Conservation (phyloP, 1,140 invertebrate genomes). For the Diplogasteroides magnus region DNA sequence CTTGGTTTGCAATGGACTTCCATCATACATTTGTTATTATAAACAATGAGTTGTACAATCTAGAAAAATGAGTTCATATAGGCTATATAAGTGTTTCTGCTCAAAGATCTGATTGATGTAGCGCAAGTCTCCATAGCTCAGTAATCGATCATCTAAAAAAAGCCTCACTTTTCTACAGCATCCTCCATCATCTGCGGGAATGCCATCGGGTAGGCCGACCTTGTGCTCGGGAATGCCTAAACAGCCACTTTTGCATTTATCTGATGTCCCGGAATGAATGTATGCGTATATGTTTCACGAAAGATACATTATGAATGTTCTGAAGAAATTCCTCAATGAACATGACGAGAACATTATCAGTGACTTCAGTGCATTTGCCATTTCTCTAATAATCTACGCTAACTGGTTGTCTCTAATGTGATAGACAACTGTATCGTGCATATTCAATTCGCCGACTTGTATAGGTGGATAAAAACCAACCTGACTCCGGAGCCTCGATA, state of each 20-base stretch:
- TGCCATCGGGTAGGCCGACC: neutral
- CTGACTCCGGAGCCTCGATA: neutral
- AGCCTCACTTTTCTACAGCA: neutral
- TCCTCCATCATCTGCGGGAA: neutral
- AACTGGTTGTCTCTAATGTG: too few relatives aligned
- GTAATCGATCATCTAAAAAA: too few relatives aligned
- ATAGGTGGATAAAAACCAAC: neutral
- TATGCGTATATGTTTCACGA: too few relatives aligned
- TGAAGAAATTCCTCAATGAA: neutral
- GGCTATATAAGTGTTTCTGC: too few relatives aligned
- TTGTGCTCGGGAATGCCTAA: neutral
- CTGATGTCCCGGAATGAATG: too few relatives aligned
- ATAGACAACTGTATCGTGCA: neutral
- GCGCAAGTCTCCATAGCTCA: too few relatives aligned
- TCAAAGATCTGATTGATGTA: too few relatives aligned
- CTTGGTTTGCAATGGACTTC: too few relatives aligned
- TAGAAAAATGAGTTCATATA: too few relatives aligned
- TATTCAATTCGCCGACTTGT: neutral
- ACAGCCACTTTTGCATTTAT: neutral
- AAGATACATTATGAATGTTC: neutral
- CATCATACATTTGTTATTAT: too few relatives aligned
- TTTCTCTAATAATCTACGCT: neutral
- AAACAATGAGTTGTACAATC: too few relatives aligned
- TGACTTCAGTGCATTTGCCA: neutral
- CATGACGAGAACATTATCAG: neutral